Base-by-base conservation (phyloP, 2,113 vertebrate species). In the Oncorhynchus nerka region DNA sequence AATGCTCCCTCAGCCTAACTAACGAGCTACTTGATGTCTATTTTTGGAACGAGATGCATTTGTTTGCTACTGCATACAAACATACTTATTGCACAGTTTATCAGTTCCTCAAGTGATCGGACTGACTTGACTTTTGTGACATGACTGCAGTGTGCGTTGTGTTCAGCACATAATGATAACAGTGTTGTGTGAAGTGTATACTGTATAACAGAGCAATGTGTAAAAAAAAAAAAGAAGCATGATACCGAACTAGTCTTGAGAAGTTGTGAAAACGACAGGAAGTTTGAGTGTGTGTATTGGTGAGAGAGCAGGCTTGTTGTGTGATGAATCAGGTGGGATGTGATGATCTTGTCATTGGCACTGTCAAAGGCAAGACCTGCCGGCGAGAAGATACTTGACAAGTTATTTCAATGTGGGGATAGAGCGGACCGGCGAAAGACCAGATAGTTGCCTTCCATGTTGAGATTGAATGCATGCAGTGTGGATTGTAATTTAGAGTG, bases 231-330 rank as follows among this genome's bases (percentile, higher is more conserved):
- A 34, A 3, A 39, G n/a, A n/a, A 39, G 15, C 24, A 30, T 67
- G 20, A 67, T 19, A 28, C 64, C 2, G 66, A 68, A 8, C 39
- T 39, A 39, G 30, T 68, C 28, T 32, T 20, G 16, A 39, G 6
- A 68, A 71, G 19, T 39, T 16, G 45, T 74, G 67, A 76, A 22
- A 77, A 79, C 71, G 81, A 72, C 77, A 86, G 79, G 79, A 75
- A 74, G 75, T 68, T 62, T 62, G 22, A 4, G 13, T 34, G 66
- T 9, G 20, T 22, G 59, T 57, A 59, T 59, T 11, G n/a, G 39
- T 6, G 16, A 69, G 19, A 51, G 20, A 51, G 32, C 19, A 68
- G 24, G 20, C 64, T 76, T 71, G 16, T 74, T 8, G 26, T 39
- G 5, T 39, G 39, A 39, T 39, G 15, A 68, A 68, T 19, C 26